These are phyloP conservation scores for Forficula auricularia DNA, from an alignment of 1,140 invertebrate species.

Conservation along the genomic window DNA sequence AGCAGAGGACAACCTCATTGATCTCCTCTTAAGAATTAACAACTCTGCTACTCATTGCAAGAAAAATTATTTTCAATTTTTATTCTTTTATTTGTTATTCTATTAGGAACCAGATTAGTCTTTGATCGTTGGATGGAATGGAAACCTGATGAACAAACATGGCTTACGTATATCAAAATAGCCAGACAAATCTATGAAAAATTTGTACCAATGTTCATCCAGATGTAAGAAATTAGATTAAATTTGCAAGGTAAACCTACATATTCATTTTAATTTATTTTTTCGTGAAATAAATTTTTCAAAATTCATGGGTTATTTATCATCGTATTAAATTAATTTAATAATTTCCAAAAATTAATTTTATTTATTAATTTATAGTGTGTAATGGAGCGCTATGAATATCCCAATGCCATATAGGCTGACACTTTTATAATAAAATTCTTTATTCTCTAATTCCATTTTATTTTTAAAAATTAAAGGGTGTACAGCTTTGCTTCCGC, in stretches of 20 bases:
- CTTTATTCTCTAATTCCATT: too few species aligned
- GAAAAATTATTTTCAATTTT: background rate
- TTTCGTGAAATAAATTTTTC: background rate
- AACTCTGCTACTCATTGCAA: background rate
- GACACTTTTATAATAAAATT: too few species aligned
- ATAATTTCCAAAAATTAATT: constrained; percentile 2
- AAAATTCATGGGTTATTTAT: background rate
- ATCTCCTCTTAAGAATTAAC: too few species aligned
- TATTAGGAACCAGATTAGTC: constrained; percentile 45
- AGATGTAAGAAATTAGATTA: constrained; percentile 93
- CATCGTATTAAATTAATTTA: background rate
- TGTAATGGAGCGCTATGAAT: too few species aligned
- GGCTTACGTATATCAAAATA: constrained; percentile 99
- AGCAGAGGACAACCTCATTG: too few species aligned
- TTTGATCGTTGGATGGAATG: constrained; percentile 99
- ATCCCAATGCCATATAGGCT: background rate
- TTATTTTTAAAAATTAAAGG: too few species aligned
- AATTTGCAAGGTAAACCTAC: constrained; percentile 50
- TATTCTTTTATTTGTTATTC: too few species aligned
- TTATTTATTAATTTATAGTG: constrained; percentile 7
- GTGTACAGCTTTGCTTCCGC: too few species aligned
- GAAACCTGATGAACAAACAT: constrained; percentile 98
- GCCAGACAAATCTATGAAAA: constrained; percentile 86
- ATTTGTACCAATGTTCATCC: constrained; percentile 92
- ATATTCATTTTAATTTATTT: background rate